Evolutionary conservation across 2,888 invertebrate genomes (phyloP).

Genomic region (Brenthis ino): DNA sequence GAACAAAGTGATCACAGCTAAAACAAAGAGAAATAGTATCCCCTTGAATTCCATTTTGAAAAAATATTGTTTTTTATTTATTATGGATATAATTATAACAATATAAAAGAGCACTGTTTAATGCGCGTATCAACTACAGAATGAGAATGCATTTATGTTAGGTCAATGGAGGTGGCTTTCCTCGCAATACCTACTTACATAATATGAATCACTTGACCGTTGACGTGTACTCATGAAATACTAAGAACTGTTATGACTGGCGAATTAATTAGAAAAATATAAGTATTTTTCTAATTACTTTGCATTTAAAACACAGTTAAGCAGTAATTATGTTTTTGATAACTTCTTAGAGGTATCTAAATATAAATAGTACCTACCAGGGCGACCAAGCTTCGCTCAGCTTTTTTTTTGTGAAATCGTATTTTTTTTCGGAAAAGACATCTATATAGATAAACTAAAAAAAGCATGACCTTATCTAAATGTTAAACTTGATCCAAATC

Average conservation of each 20-base stretch:
- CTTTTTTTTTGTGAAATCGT: too few relatives aligned
- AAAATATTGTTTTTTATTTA: background rate
- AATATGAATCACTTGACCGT: constrained; percentile 24
- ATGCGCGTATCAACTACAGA: constrained; percentile 27
- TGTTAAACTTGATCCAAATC: too few relatives aligned
- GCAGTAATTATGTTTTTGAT: too few relatives aligned
- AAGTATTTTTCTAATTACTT: too few relatives aligned
- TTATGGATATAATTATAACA: constrained; percentile 1
- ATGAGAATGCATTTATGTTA: constrained; percentile 36
- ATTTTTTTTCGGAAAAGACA: too few relatives aligned
- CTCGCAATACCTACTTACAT: constrained; percentile 19
- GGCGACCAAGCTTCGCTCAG: too few relatives aligned
- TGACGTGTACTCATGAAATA: background rate
- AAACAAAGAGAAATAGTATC: constrained; percentile 26
- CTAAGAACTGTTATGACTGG: background rate
- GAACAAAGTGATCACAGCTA: constrained; percentile 23
- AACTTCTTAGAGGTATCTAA: too few relatives aligned
- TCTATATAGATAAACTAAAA: too few relatives aligned
- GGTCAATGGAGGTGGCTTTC: constrained; percentile 32
- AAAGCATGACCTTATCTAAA: too few relatives aligned
- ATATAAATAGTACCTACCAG: too few relatives aligned
- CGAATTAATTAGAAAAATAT: too few relatives aligned
- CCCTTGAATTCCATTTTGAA: constrained; percentile 37
- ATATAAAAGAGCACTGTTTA: constrained; percentile 1
- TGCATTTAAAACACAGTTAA: too few relatives aligned